Conservation (phyloP, 2,797 vertebrate genomes). For the Enteromius afrohamiltoni region DNA sequence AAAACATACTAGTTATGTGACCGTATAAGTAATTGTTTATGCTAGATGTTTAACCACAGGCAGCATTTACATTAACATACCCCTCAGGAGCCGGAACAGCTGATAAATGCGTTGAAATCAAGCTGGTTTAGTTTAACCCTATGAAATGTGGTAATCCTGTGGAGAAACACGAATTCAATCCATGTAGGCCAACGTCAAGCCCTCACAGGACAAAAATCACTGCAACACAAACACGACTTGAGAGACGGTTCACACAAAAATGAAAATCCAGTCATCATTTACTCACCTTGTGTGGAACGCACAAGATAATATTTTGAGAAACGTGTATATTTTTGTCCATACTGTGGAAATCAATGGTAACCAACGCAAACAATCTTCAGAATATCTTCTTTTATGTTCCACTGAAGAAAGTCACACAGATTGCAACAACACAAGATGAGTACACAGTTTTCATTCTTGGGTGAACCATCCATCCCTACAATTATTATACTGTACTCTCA, state of each 20-base stretch:
- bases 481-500: not conserved
- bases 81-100: not conserved
- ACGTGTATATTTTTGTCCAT: not conserved
- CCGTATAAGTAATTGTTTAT: slow-evolving; percentile 20
- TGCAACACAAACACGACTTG: slow-evolving; percentile 16
- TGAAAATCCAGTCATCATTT: not conserved
- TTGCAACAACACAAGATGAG: not conserved
- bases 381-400: not conserved
- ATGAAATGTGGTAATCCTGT: slow-evolving; percentile 16
- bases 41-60: slow-evolving; percentile 28
- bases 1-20: slow-evolving; percentile 1
- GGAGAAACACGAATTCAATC: slow-evolving; percentile 18
- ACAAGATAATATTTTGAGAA: not conserved
- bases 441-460: not conserved
- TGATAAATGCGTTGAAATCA: not conserved
- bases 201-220: not conserved
- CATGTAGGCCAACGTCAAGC: slow-evolving; percentile 19
- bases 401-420: not conserved
- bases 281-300: not conserved
- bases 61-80: slow-evolving; percentile 33
- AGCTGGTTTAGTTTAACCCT: slow-evolving; percentile 28
- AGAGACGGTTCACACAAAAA: not conserved
- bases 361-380: not conserved
- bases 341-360: not conserved
- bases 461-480: not conserved